Evolutionary conservation across 2,113 vertebrate genomes (phyloP).

Genomic region (Nerophis ophidion): DNA sequence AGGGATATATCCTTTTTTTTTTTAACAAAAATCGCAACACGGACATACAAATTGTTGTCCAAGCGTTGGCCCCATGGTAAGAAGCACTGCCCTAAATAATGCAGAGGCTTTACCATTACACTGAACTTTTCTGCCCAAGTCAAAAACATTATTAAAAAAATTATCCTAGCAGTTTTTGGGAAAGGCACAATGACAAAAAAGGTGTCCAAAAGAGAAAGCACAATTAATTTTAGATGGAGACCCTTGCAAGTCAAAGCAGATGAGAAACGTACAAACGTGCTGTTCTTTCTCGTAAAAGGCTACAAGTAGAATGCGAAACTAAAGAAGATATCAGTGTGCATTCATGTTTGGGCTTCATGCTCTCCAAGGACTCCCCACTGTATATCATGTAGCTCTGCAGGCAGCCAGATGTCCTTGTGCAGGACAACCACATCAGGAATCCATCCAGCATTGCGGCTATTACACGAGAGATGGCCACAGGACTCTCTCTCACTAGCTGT

Average conservation of each 20-base stretch:
- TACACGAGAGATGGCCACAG: constrained; percentile 53
- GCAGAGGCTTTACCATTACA: too few species aligned
- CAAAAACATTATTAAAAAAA: not conserved
- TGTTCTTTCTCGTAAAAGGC: too few species aligned
- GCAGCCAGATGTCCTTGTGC: constrained; percentile 61
- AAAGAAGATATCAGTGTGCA: constrained; percentile 8
- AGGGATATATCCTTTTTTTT: too few species aligned
- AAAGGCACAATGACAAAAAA: not conserved
- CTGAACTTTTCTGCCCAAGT: too few species aligned
- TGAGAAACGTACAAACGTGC: too few species aligned
- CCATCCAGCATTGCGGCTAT: constrained; percentile 59
- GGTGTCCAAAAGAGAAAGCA: too few species aligned
- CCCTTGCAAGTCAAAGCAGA: not conserved
- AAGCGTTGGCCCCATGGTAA: too few species aligned
- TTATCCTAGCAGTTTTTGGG: not conserved
- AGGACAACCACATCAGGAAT: constrained; percentile 60
- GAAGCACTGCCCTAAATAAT: too few species aligned
- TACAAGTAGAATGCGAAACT: not conserved
- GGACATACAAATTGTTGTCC: too few species aligned
- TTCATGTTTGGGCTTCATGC: constrained; percentile 19
- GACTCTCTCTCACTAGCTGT: not conserved
- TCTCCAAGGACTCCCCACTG: constrained; percentile 34
- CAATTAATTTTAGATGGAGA: not conserved
- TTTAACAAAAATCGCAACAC: too few species aligned
- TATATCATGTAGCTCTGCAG: constrained; percentile 55